Base-by-base conservation (phyloP, 2,888 invertebrate genomes). In the Agrochola lychnidis region DNA sequence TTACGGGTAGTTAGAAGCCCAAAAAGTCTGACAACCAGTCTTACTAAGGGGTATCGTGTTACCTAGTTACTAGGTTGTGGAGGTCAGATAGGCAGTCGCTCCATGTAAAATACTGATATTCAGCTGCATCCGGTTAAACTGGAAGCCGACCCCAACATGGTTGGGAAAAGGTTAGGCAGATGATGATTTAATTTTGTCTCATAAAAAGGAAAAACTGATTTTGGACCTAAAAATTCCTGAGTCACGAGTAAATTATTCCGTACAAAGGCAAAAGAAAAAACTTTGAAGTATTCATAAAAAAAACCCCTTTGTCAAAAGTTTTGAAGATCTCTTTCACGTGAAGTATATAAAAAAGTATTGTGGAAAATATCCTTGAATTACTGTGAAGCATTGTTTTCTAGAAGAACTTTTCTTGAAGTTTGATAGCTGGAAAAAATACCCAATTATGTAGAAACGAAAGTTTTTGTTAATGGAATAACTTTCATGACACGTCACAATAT, bases 301-400 rank as follows among this genome's bases (percentile, higher is more conserved):
- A 36, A 73, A 66, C n/a, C n/a, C 70, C 71, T 86, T 76, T 83
- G 87, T 73, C 67, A 76, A 84, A 84, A 63, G 42, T 83, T 79
- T 69, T 63, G 12, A 64, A 70, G 63, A 73, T 68, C 78, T 73
- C 59, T 84, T 83, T 62, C 63, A 59, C 25, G 45, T 59, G 19
- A 71, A 61, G n/a, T 61, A 51, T 68, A 48, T 67, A 70, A 59
- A 82, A 30, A 42, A 78, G 22, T 30, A 56, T 42, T 77, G 25
- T 61, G 10, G 25, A 70, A 69, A 79, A 62, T 61, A 61, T 48
- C 59, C 53, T 51, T 64, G 45, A 69, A 64, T 57, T 45, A 56
- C 36, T 53, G 42, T 36, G 22, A 81, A 61, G 25, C 51, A 68
- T 68, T 75, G 61, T 51, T 63, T 78, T 36, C n/a, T 56, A 14